Conservation (phyloP, 92 coral and sea anemone genomes). For the Porites lobata region DNA sequence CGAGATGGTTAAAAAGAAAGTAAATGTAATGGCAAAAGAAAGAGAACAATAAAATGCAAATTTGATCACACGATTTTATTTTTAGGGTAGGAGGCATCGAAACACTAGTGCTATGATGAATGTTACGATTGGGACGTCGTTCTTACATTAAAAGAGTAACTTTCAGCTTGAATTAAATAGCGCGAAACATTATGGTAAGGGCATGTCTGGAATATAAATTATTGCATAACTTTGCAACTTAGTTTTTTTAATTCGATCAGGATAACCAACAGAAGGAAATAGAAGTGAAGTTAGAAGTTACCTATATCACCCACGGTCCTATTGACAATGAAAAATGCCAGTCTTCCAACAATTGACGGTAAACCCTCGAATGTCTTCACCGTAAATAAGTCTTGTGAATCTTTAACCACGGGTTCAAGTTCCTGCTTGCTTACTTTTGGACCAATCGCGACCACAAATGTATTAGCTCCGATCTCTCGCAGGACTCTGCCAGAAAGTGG, state of each 20-base stretch:
- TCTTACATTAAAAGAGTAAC: no score
- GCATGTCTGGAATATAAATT: not conserved
- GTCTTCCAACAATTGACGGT: not conserved
- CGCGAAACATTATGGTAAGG: no score
- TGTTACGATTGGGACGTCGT: no score
- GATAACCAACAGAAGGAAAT: not conserved
- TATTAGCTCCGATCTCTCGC: slow-evolving; percentile 53
- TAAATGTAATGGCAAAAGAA: no score
- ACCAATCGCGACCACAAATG: slow-evolving; percentile 74
- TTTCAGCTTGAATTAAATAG: no score
- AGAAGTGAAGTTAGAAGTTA: not conserved
- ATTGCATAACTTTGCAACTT: not conserved
- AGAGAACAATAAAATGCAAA: no score
- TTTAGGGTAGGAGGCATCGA: no score
- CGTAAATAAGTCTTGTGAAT: slow-evolving; percentile 39
- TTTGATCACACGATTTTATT: no score
- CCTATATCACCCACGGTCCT: slow-evolving; percentile 24
- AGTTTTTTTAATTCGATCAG: not conserved
- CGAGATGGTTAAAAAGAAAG: no score
- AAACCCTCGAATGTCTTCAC: slow-evolving; percentile 19
- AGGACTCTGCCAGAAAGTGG: slow-evolving; percentile 51
- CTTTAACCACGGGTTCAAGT: slow-evolving; percentile 43
- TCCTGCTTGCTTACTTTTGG: slow-evolving; percentile 21
- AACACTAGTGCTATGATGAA: no score
- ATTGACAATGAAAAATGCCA: slow-evolving; percentile 8